Evolutionary conservation across 2,113 vertebrate species (phyloP).

Genomic region (Cygnus atratus): DNA sequence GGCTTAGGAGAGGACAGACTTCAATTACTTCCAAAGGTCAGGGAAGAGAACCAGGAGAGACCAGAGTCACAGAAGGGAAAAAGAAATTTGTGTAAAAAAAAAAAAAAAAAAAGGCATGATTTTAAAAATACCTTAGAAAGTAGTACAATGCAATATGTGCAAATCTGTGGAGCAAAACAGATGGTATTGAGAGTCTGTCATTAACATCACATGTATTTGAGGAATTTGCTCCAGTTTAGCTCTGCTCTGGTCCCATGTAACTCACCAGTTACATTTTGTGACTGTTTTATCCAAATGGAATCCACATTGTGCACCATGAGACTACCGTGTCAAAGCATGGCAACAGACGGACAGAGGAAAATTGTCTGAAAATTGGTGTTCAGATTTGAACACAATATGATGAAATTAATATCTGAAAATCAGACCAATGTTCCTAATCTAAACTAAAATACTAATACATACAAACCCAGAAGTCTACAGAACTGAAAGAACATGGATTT

Average conservation of each 20-base stretch:
- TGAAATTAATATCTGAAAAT: not conserved
- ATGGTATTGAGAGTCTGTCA: not conserved
- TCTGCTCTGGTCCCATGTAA: not conserved
- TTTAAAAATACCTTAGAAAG: not conserved
- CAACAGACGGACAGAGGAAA: not conserved
- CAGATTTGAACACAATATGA: not conserved
- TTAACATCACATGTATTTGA: fast-evolving
- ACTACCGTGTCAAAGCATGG: not conserved
- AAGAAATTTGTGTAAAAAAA: not conserved
- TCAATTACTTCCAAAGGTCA: not conserved
- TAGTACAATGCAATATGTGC: not conserved
- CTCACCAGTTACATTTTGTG: not conserved
- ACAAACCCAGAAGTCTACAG: not conserved
- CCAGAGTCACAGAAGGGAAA: not conserved
- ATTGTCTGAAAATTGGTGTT: not conserved
- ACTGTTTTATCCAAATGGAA: not conserved
- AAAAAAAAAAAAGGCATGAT: not conserved
- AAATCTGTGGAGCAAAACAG: not conserved
- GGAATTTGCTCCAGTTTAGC: not conserved
- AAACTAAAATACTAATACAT: not conserved
- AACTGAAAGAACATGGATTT: not conserved
- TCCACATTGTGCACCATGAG: not conserved
- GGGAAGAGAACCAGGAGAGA: not conserved
- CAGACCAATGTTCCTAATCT: not conserved
- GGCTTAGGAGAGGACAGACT: not conserved